These are phyloP conservation scores for Drosophila ercepeae DNA, from an alignment of 1,140 invertebrate species.

Conservation along the genomic window DNA sequence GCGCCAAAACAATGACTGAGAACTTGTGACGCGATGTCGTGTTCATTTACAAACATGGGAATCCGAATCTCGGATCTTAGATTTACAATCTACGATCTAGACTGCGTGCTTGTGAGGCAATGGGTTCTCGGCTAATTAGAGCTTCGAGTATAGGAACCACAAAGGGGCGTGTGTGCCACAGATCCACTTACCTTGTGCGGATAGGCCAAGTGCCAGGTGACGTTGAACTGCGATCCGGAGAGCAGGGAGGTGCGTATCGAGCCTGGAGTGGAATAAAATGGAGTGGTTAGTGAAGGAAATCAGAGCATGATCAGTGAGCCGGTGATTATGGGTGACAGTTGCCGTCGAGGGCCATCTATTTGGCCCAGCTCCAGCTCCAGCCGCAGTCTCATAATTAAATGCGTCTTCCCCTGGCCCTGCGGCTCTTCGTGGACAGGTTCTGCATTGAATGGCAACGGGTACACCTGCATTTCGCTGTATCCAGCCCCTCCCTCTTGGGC, in stretches of 20 bases:
- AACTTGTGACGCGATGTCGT: conserved; percentile 65
- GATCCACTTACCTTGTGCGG: conserved; percentile 92
- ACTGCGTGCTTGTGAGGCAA: conserved; percentile 68
- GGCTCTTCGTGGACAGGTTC: conserved; percentile 39
- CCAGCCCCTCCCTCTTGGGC: conserved; percentile 9
- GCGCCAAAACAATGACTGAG: conserved; percentile 71
- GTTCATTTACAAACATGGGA: conserved; percentile 60
- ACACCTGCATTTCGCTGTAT: conserved; percentile 47
- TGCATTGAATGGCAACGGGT: conserved; percentile 44
- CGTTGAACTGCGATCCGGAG: conserved; percentile 92
- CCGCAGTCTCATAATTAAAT: conserved; percentile 34
- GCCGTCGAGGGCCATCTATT: conserved; percentile 33
- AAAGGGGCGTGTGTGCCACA: conserved; percentile 22
- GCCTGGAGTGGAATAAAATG: conserved; percentile 85
- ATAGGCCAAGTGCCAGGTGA: conserved; percentile 97
- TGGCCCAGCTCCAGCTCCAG: too few species aligned
- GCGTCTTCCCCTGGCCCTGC: conserved; percentile 11
- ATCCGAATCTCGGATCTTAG: conserved; percentile 17
- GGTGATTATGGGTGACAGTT: conserved; percentile 35
- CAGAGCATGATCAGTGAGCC: conserved; percentile 31
- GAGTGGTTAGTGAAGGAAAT: conserved; percentile 18
- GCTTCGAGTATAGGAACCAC: conserved; percentile 40
- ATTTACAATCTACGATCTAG: conserved; percentile 38
- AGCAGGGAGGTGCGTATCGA: conserved; percentile 91
- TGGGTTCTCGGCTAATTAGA: conserved; percentile 50